Conservation (phyloP, 92 coral and sea anemone genomes). For the Palythoa heliodiscus region DNA sequence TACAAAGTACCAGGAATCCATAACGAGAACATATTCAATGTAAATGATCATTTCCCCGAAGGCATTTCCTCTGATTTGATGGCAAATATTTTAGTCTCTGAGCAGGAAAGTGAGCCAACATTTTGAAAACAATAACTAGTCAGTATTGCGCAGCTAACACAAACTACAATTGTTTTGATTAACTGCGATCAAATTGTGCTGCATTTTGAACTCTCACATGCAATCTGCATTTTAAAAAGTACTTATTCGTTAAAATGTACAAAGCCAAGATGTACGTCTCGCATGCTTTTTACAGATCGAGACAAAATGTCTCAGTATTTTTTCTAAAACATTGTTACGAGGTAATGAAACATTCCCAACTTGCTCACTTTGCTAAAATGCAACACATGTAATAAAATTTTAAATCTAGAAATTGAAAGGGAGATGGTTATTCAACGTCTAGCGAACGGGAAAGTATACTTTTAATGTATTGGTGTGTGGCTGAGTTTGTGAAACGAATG, state of each 20-base stretch:
- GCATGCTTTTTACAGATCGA: not conserved
- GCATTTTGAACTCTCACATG: not conserved
- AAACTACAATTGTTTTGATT: constrained; percentile 12
- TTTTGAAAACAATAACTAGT: not conserved
- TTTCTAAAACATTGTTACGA: not conserved
- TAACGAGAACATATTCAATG: not conserved
- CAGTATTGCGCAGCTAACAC: not conserved
- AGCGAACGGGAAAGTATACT: not conserved
- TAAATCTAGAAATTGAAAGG: too few relatives aligned
- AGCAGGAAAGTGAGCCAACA: not conserved
- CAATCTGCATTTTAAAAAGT: not conserved
- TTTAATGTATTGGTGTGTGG: not conserved
- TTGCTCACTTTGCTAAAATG: not conserved
- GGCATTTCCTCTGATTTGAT: constrained; percentile 12
- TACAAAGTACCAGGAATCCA: not conserved
- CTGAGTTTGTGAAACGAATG: not conserved
- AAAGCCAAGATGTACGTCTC: not conserved
- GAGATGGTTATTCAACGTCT: not conserved
- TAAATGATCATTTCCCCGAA: not conserved
- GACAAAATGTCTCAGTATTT: not conserved
- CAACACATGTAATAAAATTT: not conserved
- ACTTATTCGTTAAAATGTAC: not conserved
- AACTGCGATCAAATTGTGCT: not conserved
- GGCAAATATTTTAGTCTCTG: not conserved
- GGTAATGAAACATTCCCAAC: not conserved